Base-by-base conservation (phyloP, 2,113 vertebrate genomes). In the Variabilichromis moorii region DNA sequence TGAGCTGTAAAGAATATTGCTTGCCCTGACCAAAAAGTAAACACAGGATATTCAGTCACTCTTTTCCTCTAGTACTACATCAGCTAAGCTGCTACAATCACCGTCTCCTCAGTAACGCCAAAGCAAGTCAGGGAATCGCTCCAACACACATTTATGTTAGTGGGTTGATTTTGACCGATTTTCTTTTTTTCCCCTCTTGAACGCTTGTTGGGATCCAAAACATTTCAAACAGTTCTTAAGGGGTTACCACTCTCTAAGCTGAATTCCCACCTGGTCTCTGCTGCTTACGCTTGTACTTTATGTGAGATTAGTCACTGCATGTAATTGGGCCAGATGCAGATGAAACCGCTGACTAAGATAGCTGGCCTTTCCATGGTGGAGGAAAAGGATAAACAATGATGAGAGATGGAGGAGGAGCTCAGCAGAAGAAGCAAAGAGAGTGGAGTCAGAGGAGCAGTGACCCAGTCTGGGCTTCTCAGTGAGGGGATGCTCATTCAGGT, bases 261-360 rank as follows among this genome's bases (percentile, higher is more conserved):
- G 80, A 71, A 90, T 88, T 90, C 88, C 88, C 91, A 91, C 91
- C 91, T 89, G 88, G 84, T 88, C 73, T 83, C 53, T 89, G 73
- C n/a, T 86, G 90, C 89, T 89, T 83, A 40, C 66, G n/a, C 87
- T 87, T 90, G 87, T 83, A 86, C 84, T 92, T 85, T 88, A 73
- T 73, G 31, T 51, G 71, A 55, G 71, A 85, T 86, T 71, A 87
- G 73, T 82, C 73, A 83, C 55, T 83, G 33, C 33, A 89, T 59
- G 42, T 28, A 90, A 86, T 86, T 66, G n/a, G 40, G 68, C 79
- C 86, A 91, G 86, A 86, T 80, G 78, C 76, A 55, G 84, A 88
- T 50, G 80, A 92, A 92, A 91, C 40, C 80, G 91, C 94, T 93
- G 94, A 95, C 93, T 28, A 66, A 87, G 85, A 78, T 16, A 28